Percentiles rank a stretch among this genome's conserved stretches.
Conservation (phyloP, 2,113 vertebrate genomes). For the Zapornia atra region DNA sequence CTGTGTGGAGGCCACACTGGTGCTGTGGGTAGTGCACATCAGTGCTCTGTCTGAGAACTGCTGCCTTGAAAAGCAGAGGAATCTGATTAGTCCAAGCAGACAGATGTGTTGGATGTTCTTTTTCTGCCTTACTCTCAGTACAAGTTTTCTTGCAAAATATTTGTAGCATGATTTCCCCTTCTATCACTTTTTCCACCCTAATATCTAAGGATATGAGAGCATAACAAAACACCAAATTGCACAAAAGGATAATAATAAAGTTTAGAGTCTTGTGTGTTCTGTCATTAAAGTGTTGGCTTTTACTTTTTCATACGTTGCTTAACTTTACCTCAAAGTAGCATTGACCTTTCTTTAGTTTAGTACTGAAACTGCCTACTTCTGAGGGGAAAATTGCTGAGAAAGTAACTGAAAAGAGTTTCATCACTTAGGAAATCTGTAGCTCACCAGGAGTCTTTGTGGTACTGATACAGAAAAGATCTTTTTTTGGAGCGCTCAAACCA, state of each 20-base stretch:
- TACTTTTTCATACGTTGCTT: not conserved
- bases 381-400: not conserved
- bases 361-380: not conserved
- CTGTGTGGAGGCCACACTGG: accelerated
- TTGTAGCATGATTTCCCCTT: not conserved
- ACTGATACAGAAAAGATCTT: not conserved
- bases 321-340: not conserved
- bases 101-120: not conserved
- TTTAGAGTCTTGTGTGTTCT: not conserved
- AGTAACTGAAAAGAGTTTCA: not conserved
- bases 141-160: not conserved
- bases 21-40: not conserved
- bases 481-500: not conserved
- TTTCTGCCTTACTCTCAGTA: not conserved
- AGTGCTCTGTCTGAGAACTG: not conserved
- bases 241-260: not conserved
- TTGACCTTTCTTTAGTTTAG: not conserved
- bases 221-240: not conserved
- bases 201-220: not conserved
- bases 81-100: not conserved
- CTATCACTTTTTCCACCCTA: not conserved
- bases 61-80: not conserved
- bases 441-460: not conserved
- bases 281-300: not conserved
- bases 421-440: not conserved